phyloP scores from a whole-genome alignment of 2,888 invertebrate genomes.

The Caenorhabditis japonica region DNA sequence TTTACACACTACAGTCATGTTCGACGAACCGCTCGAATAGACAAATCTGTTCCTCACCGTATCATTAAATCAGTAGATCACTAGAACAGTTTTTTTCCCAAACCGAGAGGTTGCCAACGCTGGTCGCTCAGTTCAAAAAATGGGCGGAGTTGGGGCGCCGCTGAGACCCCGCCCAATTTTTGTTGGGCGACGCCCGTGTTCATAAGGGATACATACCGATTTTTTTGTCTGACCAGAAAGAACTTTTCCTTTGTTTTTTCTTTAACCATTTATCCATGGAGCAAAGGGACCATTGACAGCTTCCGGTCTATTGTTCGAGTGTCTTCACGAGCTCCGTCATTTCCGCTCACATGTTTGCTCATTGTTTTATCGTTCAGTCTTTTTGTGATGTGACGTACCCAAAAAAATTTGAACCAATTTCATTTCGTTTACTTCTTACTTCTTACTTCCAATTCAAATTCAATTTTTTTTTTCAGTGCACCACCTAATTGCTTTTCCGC shows the following conservation, averaged over 20 bases:
- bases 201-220: constrained; percentile 44
- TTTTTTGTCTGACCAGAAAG: constrained; percentile 18
- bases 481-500: constrained; percentile 7
- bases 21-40: constrained; percentile 30
- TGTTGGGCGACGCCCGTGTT: constrained; percentile 35
- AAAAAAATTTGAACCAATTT: too few relatives aligned
- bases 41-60: constrained; percentile 2
- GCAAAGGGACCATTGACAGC: constrained; percentile 38
- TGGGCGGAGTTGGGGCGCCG: constrained; percentile 34
- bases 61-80: constrained; percentile 34
- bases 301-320: constrained; percentile 36
- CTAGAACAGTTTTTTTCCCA: constrained; percentile 16
- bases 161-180: constrained; percentile 18
- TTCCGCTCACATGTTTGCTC: constrained; percentile 29
- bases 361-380: background rate
- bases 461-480: constrained; percentile 38
- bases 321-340: constrained; percentile 37
- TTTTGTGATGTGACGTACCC: background rate
- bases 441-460: constrained; percentile 16
- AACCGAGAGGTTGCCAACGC: constrained; percentile 21
- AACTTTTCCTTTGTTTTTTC: background rate
- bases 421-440: constrained; percentile 25
- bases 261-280: constrained; percentile 5
- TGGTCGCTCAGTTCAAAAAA: constrained; percentile 1
- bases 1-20: too few relatives aligned